Conservation (phyloP, 2,113 vertebrate species). For the Clarias magur region DNA sequence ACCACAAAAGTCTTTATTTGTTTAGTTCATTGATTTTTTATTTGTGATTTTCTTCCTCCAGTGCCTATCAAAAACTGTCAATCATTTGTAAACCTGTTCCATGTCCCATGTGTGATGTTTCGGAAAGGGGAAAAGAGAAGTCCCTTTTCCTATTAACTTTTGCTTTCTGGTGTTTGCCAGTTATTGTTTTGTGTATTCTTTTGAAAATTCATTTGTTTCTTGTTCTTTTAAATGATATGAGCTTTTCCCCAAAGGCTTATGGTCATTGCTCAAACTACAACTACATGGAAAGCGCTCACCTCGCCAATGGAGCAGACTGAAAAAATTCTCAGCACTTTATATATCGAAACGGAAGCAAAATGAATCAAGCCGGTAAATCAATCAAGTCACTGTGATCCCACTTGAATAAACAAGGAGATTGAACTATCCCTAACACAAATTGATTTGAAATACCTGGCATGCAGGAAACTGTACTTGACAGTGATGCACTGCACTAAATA, state of each 20-base stretch:
- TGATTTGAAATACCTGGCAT: background rate
- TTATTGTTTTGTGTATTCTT: background rate
- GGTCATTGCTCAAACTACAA: background rate
- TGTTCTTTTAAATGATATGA: background rate
- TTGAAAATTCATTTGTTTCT: background rate
- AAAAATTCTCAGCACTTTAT: conserved; percentile 13
- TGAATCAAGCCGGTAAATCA: background rate
- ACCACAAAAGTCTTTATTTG: background rate
- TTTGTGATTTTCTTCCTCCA: background rate
- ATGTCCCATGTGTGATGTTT: background rate
- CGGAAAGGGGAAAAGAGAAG: background rate
- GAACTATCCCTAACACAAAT: background rate
- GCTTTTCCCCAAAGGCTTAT: background rate
- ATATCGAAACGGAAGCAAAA: background rate
- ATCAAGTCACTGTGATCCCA: background rate
- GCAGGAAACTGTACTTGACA: conserved; percentile 18
- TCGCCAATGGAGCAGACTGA: background rate
- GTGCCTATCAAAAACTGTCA: background rate
- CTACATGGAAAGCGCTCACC: background rate
- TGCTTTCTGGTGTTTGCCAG: background rate
- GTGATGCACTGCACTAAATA: conserved; percentile 11
- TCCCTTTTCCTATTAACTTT: background rate
- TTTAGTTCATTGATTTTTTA: background rate
- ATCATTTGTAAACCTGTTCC: background rate
- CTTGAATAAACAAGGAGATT: conserved; percentile 6